Conservation (phyloP, 2,113 vertebrate genomes). For the Tinamus guttatus region DNA sequence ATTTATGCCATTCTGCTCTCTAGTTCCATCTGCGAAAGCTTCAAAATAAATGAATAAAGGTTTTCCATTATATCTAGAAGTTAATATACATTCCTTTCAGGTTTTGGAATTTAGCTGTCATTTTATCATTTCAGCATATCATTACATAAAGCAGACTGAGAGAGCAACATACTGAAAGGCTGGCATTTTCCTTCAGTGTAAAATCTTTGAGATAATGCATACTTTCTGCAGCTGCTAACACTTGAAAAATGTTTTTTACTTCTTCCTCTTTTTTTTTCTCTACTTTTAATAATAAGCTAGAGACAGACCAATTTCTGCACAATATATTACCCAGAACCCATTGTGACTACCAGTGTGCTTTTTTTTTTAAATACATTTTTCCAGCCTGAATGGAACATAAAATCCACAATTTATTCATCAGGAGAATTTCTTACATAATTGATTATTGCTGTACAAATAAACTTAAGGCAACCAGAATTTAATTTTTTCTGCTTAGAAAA, state of each 20-base stretch:
- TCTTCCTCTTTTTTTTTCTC: neutral
- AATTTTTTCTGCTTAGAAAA: neutral
- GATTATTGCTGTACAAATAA: neutral
- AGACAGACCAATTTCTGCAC: constrained; percentile 35
- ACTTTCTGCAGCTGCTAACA: constrained; percentile 42
- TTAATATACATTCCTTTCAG: neutral
- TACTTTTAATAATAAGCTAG: constrained; percentile 34
- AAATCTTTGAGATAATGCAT: constrained; percentile 14
- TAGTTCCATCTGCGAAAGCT: neutral
- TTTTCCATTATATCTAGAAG: neutral
- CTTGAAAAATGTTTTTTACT: constrained; percentile 43
- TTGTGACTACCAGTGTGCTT: neutral
- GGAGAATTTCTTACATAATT: neutral
- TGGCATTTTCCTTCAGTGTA: constrained; percentile 28
- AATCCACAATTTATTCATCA: neutral
- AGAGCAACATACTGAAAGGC: neutral
- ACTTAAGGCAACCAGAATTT: neutral
- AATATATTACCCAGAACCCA: neutral
- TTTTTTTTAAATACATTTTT: neutral
- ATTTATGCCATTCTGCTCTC: neutral
- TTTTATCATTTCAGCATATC: neutral
- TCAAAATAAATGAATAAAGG: neutral
- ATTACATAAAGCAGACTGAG: constrained; percentile 1
- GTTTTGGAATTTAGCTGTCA: neutral
- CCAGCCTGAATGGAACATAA: neutral